phyloP scores from a whole-genome alignment of 1,140 invertebrate species.

The Centruroides sculpturatus region DNA sequence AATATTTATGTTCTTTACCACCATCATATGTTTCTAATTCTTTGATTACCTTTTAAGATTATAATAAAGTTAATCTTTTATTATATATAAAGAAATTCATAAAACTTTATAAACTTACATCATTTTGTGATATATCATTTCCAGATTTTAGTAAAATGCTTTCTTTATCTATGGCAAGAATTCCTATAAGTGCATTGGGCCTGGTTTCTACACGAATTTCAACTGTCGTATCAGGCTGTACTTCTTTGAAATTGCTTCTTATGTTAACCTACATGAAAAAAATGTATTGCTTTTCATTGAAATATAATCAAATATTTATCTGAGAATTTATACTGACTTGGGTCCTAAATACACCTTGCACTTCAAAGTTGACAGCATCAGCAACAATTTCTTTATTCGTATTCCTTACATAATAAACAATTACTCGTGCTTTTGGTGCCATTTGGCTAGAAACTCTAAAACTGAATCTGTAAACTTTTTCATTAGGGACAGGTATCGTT shows the following conservation, averaged over 20 bases:
- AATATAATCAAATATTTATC: neutral
- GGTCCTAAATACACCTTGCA: conserved; percentile 61
- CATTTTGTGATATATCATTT: conserved; percentile 41
- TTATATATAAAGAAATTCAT: neutral
- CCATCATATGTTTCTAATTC: conserved; percentile 51
- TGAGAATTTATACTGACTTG: conserved; percentile 35
- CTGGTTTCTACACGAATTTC: conserved; percentile 57
- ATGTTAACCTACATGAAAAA: conserved; percentile 34
- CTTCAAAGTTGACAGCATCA: conserved; percentile 61
- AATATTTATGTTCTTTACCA: conserved; percentile 22
- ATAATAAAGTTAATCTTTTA: neutral
- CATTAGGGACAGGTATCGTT: conserved; percentile 38
- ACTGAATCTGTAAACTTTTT: conserved; percentile 26
- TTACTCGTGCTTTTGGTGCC: conserved; percentile 63
- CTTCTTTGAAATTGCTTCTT: conserved; percentile 40
- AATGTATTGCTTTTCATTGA: neutral
- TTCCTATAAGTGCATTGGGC: conserved; percentile 69
- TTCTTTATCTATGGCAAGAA: conserved; percentile 77
- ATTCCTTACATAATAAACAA: conserved; percentile 48
- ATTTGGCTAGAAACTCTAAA: conserved; percentile 61
- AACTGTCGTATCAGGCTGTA: conserved; percentile 52
- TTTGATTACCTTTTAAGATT: conserved; percentile 34
- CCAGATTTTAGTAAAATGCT: conserved; percentile 51
- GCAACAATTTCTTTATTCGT: conserved; percentile 66
- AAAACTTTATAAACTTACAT: conserved; percentile 25